phyloP scores from a whole-genome alignment of 1,140 invertebrate species.

The Drosophila azteca region DNA sequence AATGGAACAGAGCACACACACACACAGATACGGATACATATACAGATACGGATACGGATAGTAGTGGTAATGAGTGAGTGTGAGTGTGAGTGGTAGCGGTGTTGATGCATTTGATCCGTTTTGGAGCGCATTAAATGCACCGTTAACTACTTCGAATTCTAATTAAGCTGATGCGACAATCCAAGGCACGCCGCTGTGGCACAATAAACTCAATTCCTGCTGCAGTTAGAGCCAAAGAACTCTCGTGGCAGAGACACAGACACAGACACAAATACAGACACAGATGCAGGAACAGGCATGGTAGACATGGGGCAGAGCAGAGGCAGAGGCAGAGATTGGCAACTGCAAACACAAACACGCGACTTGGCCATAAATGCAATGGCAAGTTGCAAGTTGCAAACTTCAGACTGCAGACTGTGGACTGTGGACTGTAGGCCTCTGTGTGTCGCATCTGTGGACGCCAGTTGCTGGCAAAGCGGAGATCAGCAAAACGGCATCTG shows the following conservation, averaged over 20 bases:
- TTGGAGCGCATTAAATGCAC: constrained; percentile 74
- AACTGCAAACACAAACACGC: constrained; percentile 64
- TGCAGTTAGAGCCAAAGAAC: constrained; percentile 1
- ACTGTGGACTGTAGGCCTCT: constrained; percentile 8
- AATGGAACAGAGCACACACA: constrained; percentile 37
- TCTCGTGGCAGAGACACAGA: background rate
- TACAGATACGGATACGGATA: background rate
- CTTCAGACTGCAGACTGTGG: constrained; percentile 16
- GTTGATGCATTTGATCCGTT: constrained; percentile 76
- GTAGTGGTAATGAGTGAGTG: constrained; percentile 3
- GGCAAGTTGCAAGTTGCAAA: constrained; percentile 55
- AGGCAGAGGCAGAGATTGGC: constrained; percentile 26
- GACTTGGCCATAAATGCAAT: constrained; percentile 78
- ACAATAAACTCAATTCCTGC: constrained; percentile 77
- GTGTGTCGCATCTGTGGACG: constrained; percentile 25
- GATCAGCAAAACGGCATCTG: constrained; percentile 17
- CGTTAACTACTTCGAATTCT: constrained; percentile 80
- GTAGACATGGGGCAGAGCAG: constrained; percentile 5
- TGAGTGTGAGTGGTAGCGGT: constrained; percentile 37
- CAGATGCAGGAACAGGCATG: background rate
- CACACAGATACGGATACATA: background rate
- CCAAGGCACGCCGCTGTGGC: constrained; percentile 69
- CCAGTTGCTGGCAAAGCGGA: constrained; percentile 34
- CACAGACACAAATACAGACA: too few species aligned
- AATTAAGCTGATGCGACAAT: constrained; percentile 79